A percentile compares a stretch with the other conserved stretches of the same genome.
Conservation (phyloP, 2,888 invertebrate species). For the Cepaea hortensis region DNA sequence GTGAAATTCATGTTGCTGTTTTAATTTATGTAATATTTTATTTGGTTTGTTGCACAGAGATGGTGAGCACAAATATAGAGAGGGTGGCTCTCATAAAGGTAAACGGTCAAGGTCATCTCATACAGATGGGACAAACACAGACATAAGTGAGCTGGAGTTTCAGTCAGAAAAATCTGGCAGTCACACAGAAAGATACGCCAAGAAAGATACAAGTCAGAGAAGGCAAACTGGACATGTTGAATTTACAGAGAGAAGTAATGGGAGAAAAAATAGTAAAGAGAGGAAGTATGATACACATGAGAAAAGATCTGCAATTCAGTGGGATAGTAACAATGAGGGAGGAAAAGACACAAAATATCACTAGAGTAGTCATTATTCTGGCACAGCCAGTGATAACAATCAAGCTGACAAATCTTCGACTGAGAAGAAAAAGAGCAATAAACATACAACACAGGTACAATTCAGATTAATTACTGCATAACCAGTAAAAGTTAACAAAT, state of each 20-base stretch:
- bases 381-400: neutral
- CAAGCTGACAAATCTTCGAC: neutral
- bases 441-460: conserved; percentile 1
- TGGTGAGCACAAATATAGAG: conserved; percentile 5
- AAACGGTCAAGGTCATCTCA: neutral
- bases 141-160: conserved; percentile 39
- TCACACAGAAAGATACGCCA: conserved; percentile 30
- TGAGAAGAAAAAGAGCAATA: conserved; percentile 17
- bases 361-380: neutral
- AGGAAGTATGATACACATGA: neutral
- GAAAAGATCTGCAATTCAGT: neutral
- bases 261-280: conserved; percentile 2
- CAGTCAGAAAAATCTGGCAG: conserved; percentile 23
- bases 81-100: neutral
- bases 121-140: conserved; percentile 29
- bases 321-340: neutral
- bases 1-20: neutral
- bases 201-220: conserved; percentile 13
- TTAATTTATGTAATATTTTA: neutral
- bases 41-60: neutral
- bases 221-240: neutral
- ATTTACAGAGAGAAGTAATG: conserved; percentile 3
- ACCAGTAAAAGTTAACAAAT: neutral
- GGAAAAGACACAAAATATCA: conserved; percentile 15
- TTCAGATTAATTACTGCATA: neutral